These are phyloP conservation scores for Ladona fulva DNA, from an alignment of 1,140 invertebrate genomes.

Conservation along the genomic window DNA sequence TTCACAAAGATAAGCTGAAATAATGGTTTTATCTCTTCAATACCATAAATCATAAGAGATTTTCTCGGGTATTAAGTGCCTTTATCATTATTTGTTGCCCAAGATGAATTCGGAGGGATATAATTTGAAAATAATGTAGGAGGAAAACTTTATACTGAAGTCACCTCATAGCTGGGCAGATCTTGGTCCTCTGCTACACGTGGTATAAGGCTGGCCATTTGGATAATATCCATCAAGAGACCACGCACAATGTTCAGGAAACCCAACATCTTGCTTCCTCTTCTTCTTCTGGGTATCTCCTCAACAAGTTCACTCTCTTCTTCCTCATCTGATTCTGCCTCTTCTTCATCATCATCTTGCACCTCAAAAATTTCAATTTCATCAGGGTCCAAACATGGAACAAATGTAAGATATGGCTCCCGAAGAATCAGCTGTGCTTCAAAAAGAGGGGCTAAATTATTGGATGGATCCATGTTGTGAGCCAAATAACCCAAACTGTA, in stretches of 20 bases:
- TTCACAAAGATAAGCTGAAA: no score
- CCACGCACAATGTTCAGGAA: constrained; percentile 67
- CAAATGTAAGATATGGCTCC: constrained; percentile 68
- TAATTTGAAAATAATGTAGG: no score
- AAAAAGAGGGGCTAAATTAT: constrained; percentile 66
- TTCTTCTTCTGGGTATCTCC: not conserved
- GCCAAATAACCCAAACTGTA: constrained; percentile 76
- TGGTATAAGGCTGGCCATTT: constrained; percentile 66
- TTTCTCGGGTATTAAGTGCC: no score
- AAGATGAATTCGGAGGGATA: no score
- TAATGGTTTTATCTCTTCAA: no score
- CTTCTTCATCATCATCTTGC: not conserved
- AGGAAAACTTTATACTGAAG: no score
- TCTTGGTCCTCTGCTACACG: constrained; percentile 41
- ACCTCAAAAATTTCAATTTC: constrained; percentile 40
- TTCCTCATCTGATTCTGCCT: not conserved
- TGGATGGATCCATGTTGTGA: constrained; percentile 79
- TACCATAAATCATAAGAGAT: no score
- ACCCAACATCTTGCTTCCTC: constrained; percentile 37
- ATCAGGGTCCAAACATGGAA: constrained; percentile 70
- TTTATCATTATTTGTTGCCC: no score
- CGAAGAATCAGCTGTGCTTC: constrained; percentile 73
- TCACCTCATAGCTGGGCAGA: constrained; percentile 4
- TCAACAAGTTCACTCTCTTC: not conserved
- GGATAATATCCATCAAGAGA: constrained; percentile 72